These are phyloP conservation scores for Lepidurus arcticus DNA, from an alignment of 1,140 invertebrate genomes.

Conservation along the genomic window DNA sequence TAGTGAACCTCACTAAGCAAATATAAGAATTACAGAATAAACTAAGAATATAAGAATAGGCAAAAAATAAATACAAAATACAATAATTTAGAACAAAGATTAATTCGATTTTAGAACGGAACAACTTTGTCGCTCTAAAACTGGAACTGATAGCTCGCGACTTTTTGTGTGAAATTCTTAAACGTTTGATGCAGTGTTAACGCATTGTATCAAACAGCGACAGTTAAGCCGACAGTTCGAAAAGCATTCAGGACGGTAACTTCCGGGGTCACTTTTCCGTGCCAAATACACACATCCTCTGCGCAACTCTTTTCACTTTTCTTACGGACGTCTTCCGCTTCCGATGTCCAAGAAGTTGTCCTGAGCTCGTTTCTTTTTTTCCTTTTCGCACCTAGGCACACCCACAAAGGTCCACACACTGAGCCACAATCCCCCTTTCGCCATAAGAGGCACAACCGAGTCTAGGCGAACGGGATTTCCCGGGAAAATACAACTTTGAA, in stretches of 20 bases:
- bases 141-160: too few species aligned
- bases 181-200: not conserved
- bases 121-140: too few species aligned
- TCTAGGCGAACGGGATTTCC: not conserved
- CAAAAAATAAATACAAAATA: too few species aligned
- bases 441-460: not conserved
- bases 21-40: too few species aligned
- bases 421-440: not conserved
- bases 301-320: not conserved
- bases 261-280: constrained; percentile 1
- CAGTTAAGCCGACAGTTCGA: not conserved
- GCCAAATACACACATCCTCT: constrained; percentile 3
- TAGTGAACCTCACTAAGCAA: too few species aligned
- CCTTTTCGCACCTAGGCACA: constrained; percentile 9
- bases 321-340: constrained; percentile 18
- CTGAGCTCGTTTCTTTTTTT: not conserved
- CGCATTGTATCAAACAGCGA: not conserved
- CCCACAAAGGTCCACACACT: not conserved
- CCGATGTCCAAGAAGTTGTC: not conserved
- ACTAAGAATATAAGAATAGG: too few species aligned
- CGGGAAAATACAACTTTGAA: not conserved
- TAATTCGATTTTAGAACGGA: not conserved
- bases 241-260: too few species aligned
- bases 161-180: not conserved
- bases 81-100: not conserved